Percentiles rank a stretch among this genome's conserved stretches.
These are phyloP conservation scores for Platalea minor DNA, from an alignment of 2,797 vertebrate species.

Conservation along the genomic window DNA sequence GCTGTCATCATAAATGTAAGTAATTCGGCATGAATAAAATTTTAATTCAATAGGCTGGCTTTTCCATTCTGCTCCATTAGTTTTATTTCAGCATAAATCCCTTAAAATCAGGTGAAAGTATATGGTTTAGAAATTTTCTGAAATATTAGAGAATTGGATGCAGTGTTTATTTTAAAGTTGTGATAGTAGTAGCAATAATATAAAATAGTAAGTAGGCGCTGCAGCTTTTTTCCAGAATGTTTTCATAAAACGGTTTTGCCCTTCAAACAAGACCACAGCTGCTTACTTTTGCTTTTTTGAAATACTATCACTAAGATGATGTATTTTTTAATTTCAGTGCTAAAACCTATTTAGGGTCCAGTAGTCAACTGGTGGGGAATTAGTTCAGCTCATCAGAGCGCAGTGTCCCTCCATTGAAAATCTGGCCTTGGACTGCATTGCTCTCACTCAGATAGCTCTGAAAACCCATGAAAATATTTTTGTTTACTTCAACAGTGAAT, in stretches of 20 bases:
- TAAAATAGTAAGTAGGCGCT: neutral
- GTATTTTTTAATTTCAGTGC: neutral
- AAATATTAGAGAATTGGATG: neutral
- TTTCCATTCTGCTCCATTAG: conserved; percentile 13
- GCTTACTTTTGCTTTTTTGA: neutral
- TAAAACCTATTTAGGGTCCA: neutral
- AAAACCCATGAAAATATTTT: neutral
- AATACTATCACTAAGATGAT: neutral
- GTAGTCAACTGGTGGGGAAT: neutral
- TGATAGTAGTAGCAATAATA: neutral
- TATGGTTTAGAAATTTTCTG: neutral
- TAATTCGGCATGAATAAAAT: conserved; percentile 38
- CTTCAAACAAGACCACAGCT: neutral
- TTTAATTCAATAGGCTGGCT: neutral
- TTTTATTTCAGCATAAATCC: conserved; percentile 8
- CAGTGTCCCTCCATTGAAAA: neutral
- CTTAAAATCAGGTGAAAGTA: neutral
- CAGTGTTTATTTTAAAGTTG: neutral
- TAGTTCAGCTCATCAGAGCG: neutral
- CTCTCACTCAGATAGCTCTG: neutral
- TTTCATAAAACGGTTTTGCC: neutral
- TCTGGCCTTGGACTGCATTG: neutral
- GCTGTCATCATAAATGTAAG: conserved; percentile 97
- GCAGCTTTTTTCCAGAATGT: neutral
- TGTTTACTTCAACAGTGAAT: neutral